A percentile compares a stretch with the other conserved stretches of the same genome.
phyloP scores from a whole-genome alignment of 2,797 vertebrate species.

The Petrocephalus schoutedeni region DNA sequence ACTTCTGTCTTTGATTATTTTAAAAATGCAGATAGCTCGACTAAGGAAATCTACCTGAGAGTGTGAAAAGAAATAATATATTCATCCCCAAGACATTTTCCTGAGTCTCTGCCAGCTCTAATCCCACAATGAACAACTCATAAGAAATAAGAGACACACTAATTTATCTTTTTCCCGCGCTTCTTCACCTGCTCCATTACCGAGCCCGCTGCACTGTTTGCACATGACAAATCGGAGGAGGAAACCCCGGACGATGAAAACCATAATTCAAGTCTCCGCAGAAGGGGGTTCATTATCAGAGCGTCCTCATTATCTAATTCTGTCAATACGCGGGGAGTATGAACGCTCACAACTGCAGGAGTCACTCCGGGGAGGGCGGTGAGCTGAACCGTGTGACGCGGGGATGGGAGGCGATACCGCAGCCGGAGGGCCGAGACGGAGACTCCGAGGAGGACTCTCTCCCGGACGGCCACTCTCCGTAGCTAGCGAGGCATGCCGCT shows the following conservation, averaged over 20 bases:
- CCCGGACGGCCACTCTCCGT: neutral
- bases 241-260: neutral
- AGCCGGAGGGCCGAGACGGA: neutral
- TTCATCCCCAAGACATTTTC: neutral
- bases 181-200: slow-evolving; percentile 7
- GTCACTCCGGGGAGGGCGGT: neutral
- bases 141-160: slow-evolving; percentile 5
- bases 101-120: neutral
- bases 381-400: neutral
- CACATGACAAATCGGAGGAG: neutral
- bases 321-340: neutral
- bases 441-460: neutral
- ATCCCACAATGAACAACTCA: slow-evolving; percentile 2
- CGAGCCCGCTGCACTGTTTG: neutral
- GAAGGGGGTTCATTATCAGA: neutral
- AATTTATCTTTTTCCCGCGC: slow-evolving; percentile 4
- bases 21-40: neutral
- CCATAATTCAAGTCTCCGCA: slow-evolving; percentile 4
- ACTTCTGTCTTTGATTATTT: neutral
- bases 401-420: neutral
- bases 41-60: neutral
- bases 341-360: neutral
- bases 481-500: neutral
- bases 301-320: neutral
- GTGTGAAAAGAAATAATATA: neutral